Conservation (phyloP, 2,113 vertebrate genomes). For the Aegithalos caudatus region DNA sequence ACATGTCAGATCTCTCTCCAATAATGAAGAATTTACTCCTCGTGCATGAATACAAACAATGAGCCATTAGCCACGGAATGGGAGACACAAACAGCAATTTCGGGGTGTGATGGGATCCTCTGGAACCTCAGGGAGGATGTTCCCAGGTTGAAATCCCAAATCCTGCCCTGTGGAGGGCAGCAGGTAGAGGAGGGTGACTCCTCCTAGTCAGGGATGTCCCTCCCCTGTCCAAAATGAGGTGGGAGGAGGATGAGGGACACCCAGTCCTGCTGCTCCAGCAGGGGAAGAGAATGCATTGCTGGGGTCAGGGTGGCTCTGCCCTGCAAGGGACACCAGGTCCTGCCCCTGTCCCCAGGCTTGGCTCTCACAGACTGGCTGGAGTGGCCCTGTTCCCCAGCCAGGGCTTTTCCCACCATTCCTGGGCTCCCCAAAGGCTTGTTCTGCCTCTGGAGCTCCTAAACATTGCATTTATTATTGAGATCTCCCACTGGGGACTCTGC, state of each 20-base stretch:
- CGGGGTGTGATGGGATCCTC: fast-evolving
- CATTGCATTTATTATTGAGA: neutral
- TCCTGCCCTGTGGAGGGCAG: neutral
- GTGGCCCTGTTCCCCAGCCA: neutral
- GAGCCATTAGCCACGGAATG: constrained; percentile 13
- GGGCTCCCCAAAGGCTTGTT: neutral
- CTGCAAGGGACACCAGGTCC: neutral
- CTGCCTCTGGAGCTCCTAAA: neutral
- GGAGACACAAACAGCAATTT: neutral
- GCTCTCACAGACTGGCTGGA: fast-evolving
- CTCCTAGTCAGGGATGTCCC: neutral
- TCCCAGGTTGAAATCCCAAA: neutral
- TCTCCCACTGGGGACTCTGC: neutral
- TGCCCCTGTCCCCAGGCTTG: neutral
- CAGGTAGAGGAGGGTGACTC: neutral
- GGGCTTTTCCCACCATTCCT: neutral
- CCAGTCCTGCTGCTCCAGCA: neutral
- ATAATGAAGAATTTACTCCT: constrained; percentile 63
- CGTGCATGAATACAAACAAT: constrained; percentile 18
- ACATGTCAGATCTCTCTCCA: constrained; percentile 60
- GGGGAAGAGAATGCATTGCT: neutral
- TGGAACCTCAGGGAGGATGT: neutral
- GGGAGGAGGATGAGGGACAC: neutral
- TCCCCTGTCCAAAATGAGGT: neutral
- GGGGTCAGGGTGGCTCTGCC: neutral